Evolutionary conservation across 2,113 vertebrate species (phyloP), one percentile per base, ranked within the genome.

Genomic region (Pluvialis apricaria): DNA sequence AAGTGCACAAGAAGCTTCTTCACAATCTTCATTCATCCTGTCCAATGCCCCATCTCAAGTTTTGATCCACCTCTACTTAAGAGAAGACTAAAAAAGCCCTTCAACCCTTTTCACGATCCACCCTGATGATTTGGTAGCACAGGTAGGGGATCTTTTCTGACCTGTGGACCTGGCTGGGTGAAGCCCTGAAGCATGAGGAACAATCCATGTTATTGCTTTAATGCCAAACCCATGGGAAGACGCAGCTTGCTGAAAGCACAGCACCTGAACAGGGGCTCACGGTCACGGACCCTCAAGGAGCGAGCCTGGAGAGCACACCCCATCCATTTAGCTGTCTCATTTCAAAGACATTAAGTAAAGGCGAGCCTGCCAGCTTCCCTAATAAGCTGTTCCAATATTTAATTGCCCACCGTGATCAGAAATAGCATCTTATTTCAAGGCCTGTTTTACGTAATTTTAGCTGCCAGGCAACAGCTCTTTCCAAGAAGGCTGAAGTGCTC

Each of bases 341-440:
- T 90, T 73, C 79, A 70, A 60, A 96, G 85, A 34, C 75, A 96
- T 77, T 66, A 61, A 73, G 65, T 11, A 52, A 72, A 88, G 71
- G 49, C 5, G 1, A 92, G 95, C 64, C 82, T 96, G 92, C 93
- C 94, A 95, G 68, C 82, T 92, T 90, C 92, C 76, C 76, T 90
- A 83, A 93, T 92, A 75, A 90, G 79, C 93, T 94, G 93, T 90
- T 96, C 95, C 95, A 96, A 86, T 83, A 83, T 86, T 95, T 96
- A 95, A 96, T 96, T 96, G 92, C 62, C 90, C 92, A 90, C 90
- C 42, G 0, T 57, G 79, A 93, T 92, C 93, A 93, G 92, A 96
- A 97, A 94, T 94, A 96, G 85, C 88, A 86, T 90, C 95, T 96
- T 54, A 90, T 94, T 96, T 96, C 93, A 90, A 73, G 93, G 82